Percentiles rank a stretch among this genome's conserved stretches.
Conservation (phyloP, 1,140 invertebrate species). For the Galleria mellonella region DNA sequence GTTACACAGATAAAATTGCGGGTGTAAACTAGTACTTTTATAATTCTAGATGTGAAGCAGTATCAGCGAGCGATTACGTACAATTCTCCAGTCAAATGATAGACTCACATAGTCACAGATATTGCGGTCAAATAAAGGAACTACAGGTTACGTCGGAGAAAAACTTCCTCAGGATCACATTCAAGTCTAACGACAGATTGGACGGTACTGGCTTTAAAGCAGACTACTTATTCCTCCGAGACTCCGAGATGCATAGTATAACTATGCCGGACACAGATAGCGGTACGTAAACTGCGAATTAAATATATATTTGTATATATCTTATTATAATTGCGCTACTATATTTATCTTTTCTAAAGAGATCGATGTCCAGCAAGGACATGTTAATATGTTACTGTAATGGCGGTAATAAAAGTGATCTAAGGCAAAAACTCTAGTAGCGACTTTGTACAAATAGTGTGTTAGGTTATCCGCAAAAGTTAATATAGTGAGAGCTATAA, state of each 20-base stretch:
- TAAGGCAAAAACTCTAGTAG: no score
- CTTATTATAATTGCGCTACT: no score
- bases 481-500: no score
- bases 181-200: conserved; percentile 93
- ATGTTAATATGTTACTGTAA: no score
- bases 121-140: conserved; percentile 88
- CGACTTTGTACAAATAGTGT: no score
- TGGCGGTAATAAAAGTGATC: no score
- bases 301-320: no score
- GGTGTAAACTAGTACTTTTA: neutral
- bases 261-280: conserved; percentile 39
- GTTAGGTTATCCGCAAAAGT: no score
- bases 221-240: conserved; percentile 84
- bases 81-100: conserved; percentile 95
- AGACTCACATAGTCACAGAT: conserved; percentile 86
- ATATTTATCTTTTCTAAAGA: no score
- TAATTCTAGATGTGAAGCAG: conserved; percentile 83
- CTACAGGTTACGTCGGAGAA: conserved; percentile 89
- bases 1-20: neutral
- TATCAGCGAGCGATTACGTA: conserved; percentile 93
- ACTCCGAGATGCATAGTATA: conserved; percentile 63
- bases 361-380: no score
- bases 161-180: conserved; percentile 94
- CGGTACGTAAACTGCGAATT: conserved; percentile 30
- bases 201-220: conserved; percentile 95